Percentiles rank a stretch among this genome's conserved stretches.
Conservation (phyloP, 1,140 invertebrate species). For the Monochamus saltuarius region DNA sequence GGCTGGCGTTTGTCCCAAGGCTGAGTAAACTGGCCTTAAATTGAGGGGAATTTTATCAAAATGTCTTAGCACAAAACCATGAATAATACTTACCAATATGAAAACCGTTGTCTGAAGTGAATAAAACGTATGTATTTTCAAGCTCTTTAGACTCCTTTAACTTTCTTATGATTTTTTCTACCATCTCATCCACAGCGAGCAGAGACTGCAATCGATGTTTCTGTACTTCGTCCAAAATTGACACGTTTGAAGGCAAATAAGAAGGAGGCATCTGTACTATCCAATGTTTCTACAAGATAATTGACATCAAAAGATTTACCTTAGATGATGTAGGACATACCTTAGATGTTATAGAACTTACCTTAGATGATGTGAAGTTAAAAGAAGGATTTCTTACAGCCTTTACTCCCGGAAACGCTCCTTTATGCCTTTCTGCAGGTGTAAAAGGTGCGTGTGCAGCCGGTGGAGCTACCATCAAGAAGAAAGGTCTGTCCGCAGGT, state of each 20-base stretch:
- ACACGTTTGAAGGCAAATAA: constrained; percentile 58
- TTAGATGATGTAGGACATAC: constrained; percentile 51
- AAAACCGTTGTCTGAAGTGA: constrained; percentile 87
- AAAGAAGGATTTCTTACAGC: constrained; percentile 74
- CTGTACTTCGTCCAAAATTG: constrained; percentile 67
- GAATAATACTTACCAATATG: constrained; percentile 67
- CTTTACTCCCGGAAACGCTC: constrained; percentile 60
- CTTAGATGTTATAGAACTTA: constrained; percentile 50
- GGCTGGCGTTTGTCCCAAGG: constrained; percentile 85
- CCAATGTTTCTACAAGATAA: constrained; percentile 79
- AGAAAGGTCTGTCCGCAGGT: constrained; percentile 61
- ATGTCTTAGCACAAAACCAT: neutral
- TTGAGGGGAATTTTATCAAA: neutral
- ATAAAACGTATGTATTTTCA: constrained; percentile 78
- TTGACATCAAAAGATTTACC: no score
- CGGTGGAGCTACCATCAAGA: constrained; percentile 82
- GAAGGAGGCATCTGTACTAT: constrained; percentile 66
- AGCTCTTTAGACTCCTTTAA: constrained; percentile 60
- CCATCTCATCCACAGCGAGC: constrained; percentile 83
- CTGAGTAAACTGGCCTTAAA: constrained; percentile 76
- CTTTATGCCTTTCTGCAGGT: constrained; percentile 70
- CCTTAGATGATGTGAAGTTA: constrained; percentile 58
- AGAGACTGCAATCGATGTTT: constrained; percentile 74
- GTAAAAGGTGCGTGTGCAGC: constrained; percentile 83
- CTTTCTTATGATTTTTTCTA: constrained; percentile 62